A percentile compares a stretch with the other conserved stretches of the same genome.
Evolutionary conservation across 1,140 invertebrate species (phyloP).

Genomic region (Chironomus tepperi): DNA sequence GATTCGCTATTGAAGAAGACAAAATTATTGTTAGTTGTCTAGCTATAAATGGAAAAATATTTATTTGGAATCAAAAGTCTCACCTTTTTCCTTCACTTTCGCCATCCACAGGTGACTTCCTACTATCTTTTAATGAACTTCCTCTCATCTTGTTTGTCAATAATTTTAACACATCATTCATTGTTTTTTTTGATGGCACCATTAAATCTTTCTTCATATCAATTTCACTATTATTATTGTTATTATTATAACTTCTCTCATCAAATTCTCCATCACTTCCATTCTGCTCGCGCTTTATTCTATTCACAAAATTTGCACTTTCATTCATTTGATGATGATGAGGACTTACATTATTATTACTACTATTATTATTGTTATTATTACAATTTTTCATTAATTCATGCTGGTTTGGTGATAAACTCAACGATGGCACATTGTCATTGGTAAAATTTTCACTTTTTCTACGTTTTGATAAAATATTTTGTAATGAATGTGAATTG

Average conservation of each 20-base stretch:
- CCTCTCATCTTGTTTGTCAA: conserved; percentile 12
- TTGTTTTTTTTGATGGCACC: conserved; percentile 12
- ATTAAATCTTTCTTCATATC: not conserved
- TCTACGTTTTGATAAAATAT: conserved; percentile 1
- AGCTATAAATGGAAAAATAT: not conserved
- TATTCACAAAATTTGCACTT: not conserved
- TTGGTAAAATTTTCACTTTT: conserved; percentile 17
- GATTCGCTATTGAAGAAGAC: not conserved
- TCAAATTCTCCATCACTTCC: conserved; percentile 6
- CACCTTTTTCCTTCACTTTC: not conserved
- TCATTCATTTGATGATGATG: not conserved
- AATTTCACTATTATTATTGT: not conserved
- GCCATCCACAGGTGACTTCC: not conserved
- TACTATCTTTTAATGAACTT: not conserved
- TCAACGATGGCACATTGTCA: conserved; percentile 15
- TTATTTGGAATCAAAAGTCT: not conserved
- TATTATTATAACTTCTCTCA: not conserved
- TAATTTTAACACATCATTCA: conserved; percentile 16
- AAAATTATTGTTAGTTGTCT: not conserved
- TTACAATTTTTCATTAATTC: not conserved
- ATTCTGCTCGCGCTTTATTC: not conserved
- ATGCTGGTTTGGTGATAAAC: not conserved
- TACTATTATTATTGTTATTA: conserved; percentile 4
- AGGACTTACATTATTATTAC: not conserved
- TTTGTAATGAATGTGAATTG: not conserved